Evolutionary conservation across 2,888 invertebrate genomes (phyloP), one percentile per base, ranked within the genome.

Genomic region (Nomada ferruginata): DNA sequence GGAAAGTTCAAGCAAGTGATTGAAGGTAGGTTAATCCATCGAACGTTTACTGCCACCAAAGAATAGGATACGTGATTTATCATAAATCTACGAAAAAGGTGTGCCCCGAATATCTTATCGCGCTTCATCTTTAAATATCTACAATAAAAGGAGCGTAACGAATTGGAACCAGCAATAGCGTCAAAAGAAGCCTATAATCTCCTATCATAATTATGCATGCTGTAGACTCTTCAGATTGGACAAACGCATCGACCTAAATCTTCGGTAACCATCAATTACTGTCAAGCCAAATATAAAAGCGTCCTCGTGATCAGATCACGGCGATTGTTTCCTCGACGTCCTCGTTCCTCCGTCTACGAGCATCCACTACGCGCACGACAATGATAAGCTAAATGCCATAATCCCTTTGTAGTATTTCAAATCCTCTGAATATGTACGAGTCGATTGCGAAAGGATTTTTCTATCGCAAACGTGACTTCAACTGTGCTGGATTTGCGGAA

Each of bases 121-220:
- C 18, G 18, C 44, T 9, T 23, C 23, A 44, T 68, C 52, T 47
- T 44, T 42, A 60, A 60, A 74, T 70, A 73, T 73, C 55, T n/a
- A n/a, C 52, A 57, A 73, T 61, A 65, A 66, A 44, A 70, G 50
- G 71, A 65, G 53, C 50, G 52, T 57, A 23, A 29, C 60, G 55
- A 74, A 77, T 78, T 15, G 26, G 50, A 55, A 26, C 52, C 42
- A 44, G 52, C 70, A 78, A 78, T 74, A 78, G 64, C 69, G 70
- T 36, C 59, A 18, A 65, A 55, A 74, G 66, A 75, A 71, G 47
- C 68, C 68, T 52, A 42, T 66, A 75, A 75, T 75, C 75, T 59
- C 36, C 7, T 61, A 68, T 61, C 72, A 50, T 70, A 82, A 82
- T 82, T 78, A 78, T 82, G 77, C 74, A 55, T 61, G 55, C 52